Base-by-base conservation (phyloP, 2,888 invertebrate genomes). In the Sesia bembeciformis region DNA sequence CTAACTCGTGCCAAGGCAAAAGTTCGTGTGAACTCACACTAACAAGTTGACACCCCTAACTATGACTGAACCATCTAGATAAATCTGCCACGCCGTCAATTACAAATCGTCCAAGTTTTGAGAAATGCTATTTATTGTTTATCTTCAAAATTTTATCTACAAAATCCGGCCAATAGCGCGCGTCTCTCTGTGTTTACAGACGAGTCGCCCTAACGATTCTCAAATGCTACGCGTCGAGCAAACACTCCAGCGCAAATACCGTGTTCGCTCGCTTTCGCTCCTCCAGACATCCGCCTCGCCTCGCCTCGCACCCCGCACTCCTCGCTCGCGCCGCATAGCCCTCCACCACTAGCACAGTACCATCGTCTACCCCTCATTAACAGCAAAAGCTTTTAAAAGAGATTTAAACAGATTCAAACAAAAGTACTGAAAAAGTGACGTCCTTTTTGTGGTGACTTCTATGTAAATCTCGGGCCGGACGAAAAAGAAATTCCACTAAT, bases 1-100 rank as follows among this genome's bases (percentile, higher is more conserved):
- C 82, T 81, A 84, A 83, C 84, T 82, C 74, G 74, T 64, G 67
- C 74, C 66, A 70, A 70, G 75, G 75, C 76, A 74, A 82, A 82
- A 84, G 81, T 83, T 84, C 76, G 81, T 76, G 81, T 84, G 76
- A 84, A 83, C 81, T 83, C 73, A 71, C 80, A 76, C 80, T 83
- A 85, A 86, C 85, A 84, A 84, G 77, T 81, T 84, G 82, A 85
- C 84, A 84, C 79, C 79, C 71, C 73, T 79, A 82, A 86, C 82
- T 83, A 87, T 84, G 88, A 87, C 87, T 86, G 87, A 86, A 82
- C 87, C 86, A 87, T 87, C 85, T 80, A 84, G 80, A 82, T 83
- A 81, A 84, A 85, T 84, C 78, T 81, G 78, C 76, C 76, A 74
- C 73, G 75, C 76, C 74, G 81, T 84, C 85, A 82, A 83, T 86